Evolutionary conservation across 53 echinoderm and acorn worm species (phyloP), one percentile per base, ranked within the genome.

Genomic region (Crossaster papposus): DNA sequence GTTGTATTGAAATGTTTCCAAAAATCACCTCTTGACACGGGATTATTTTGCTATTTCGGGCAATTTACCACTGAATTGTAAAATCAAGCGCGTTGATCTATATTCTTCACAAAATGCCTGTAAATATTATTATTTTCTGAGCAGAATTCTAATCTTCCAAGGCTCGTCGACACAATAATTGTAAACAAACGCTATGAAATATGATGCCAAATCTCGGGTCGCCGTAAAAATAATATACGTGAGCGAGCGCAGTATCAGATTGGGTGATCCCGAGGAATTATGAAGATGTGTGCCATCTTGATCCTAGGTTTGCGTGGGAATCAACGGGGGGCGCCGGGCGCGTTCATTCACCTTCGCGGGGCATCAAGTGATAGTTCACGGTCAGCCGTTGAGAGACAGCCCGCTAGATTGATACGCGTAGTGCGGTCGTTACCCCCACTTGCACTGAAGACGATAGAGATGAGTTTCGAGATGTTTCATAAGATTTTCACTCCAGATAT

Each of bases 271-370:
- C 36, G 6, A 14, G 72, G 84, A 72, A 84, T 84, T 72, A 84
- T 44, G 44, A 44, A 84, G 84, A 72, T 53, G 32, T 72, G 71
- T 26, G 65, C 70, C 37, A 31, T 65, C 55, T 44, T 24, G 36
- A 35, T 32, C 58, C 63, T 22, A 70, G 28, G 54, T 83, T 30
- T 68, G 84, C 72, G 28, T 71, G 14, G 71, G 72, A 70, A 72
- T 83, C 71, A 52, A 29, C 31, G 51, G 31, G 72, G 36, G 38
- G 65, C 52, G 14, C 36, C 84, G 72, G 83, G 36, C 68, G 84
- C 72, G 84, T 84, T 84, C 84, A 84, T 84, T 84, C 84, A 84
- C 84, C 84, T 72, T 72, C 28, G 50, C 72, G 84, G 84, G 83
- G 72, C 70, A 84, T 26, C 71, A 38, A 70, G 84, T 52, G 72